phyloP scores from a whole-genome alignment of 2,797 vertebrate genomes.

The Sebastes cheni region DNA sequence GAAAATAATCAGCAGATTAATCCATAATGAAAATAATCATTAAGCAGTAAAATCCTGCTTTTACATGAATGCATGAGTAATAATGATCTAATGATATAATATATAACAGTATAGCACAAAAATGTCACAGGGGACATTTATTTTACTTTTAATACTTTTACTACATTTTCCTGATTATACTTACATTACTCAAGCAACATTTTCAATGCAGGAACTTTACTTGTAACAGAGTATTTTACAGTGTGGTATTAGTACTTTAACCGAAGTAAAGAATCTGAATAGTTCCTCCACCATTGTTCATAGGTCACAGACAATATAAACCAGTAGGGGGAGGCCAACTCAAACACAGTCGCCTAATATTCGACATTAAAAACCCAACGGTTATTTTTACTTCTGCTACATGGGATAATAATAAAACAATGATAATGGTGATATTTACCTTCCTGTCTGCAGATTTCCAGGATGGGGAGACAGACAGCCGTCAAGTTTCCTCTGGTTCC shows the following conservation, averaged over 20 bases:
- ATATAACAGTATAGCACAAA: no score
- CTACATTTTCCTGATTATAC: no score
- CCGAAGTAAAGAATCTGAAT: neutral
- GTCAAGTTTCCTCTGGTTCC: constrained; percentile 77
- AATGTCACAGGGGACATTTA: no score
- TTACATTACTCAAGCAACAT: no score
- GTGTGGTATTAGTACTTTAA: neutral
- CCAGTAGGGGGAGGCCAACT: neutral
- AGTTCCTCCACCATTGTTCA: neutral
- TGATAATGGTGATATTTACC: no score
- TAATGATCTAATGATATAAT: neutral
- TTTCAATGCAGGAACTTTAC: no score
- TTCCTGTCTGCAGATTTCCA: constrained; percentile 74
- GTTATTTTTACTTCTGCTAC: no score
- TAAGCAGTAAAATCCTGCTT: neutral
- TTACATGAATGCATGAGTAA: no score
- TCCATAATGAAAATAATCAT: neutral
- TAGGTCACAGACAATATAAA: neutral
- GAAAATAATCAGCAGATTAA: neutral
- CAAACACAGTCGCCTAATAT: neutral
- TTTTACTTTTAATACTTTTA: no score
- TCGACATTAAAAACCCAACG: neutral
- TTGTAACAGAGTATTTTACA: neutral
- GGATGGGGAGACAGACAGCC: constrained; percentile 45
- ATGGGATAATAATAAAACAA: neutral